Conservation (phyloP, 2,888 invertebrate species). For the Xestoiulus laeticollis region DNA sequence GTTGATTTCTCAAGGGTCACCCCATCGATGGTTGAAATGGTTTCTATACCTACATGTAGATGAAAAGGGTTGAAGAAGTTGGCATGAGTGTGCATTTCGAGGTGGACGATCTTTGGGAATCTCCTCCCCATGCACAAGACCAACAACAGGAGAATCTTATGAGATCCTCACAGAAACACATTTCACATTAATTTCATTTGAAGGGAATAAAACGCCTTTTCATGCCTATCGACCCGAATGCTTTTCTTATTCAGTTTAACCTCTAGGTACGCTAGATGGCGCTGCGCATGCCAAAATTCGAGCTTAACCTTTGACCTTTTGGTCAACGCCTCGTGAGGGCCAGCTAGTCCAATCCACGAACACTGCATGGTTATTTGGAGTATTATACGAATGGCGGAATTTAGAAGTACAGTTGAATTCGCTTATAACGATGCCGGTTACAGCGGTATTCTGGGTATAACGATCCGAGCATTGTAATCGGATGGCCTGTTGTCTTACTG, state of each 20-base stretch:
- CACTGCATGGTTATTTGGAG: no score
- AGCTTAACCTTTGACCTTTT: neutral
- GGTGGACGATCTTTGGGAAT: neutral
- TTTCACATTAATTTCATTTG: neutral
- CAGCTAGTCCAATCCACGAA: no score
- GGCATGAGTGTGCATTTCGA: conserved; percentile 7
- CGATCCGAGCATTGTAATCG: no score
- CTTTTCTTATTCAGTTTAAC: neutral
- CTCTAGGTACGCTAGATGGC: neutral
- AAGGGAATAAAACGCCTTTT: neutral
- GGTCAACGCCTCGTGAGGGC: no score
- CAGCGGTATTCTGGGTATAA: no score
- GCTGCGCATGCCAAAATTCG: neutral
- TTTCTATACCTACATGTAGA: no score
- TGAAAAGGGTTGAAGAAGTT: neutral
- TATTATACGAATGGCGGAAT: no score
- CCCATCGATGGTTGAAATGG: no score
- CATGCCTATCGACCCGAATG: neutral
- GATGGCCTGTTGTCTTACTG: no score
- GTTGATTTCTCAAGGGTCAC: neutral
- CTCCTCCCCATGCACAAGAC: neutral
- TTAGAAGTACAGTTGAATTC: no score
- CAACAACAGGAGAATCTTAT: neutral
- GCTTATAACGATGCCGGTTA: no score
- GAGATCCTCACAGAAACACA: neutral